Evolutionary conservation across 2,888 invertebrate genomes (phyloP).

Genomic region (Yponomeuta malinellus): DNA sequence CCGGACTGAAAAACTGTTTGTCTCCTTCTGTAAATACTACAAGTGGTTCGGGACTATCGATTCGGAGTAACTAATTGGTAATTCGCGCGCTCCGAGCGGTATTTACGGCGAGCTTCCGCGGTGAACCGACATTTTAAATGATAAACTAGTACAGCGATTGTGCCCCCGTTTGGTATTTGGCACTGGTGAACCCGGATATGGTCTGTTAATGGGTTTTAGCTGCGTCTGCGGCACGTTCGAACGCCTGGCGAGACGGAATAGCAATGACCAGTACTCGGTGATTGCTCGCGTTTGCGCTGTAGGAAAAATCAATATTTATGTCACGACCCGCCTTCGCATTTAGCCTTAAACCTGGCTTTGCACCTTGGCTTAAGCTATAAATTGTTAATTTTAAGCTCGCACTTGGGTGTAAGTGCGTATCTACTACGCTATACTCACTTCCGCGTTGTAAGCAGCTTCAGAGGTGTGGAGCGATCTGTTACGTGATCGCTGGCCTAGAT

Average conservation of each 20-base stretch:
- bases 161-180: conserved; percentile 21
- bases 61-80: background rate
- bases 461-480: background rate
- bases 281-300: conserved; percentile 18
- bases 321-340: background rate
- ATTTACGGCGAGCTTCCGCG: conserved; percentile 5
- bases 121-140: conserved; percentile 1
- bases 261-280: conserved; percentile 20
- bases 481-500: background rate
- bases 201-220: background rate
- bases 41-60: background rate
- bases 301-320: conserved; percentile 17
- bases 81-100: conserved; percentile 18
- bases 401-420: background rate
- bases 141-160: background rate
- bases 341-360: background rate
- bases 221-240: conserved; percentile 20
- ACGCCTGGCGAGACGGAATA: conserved; percentile 21
- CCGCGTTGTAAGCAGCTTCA: too few relatives aligned
- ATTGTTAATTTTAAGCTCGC: background rate
- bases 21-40: background rate
- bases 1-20: conserved; percentile 8
- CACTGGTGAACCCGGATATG: conserved; percentile 10
- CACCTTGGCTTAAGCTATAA: background rate
- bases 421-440: background rate